Conservation (phyloP, 2,113 vertebrate species). For the Oncorhynchus kisutch region DNA sequence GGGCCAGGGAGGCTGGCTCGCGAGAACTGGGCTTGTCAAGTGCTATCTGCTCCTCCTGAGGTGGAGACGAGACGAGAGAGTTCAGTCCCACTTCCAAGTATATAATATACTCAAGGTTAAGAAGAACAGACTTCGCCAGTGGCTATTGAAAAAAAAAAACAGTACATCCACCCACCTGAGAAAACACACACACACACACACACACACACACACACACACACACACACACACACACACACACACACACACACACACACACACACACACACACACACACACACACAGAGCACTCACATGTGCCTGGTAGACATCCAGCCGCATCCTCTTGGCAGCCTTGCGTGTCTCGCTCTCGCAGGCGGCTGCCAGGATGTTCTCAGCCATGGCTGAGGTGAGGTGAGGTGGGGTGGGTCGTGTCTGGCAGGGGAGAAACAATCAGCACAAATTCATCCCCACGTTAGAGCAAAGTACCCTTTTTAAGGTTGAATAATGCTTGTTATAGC, state of each 20-base stretch:
- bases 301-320: constrained; percentile 94
- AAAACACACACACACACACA: constrained; percentile 16
- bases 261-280: constrained; percentile 29
- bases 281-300: constrained; percentile 74
- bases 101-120: neutral
- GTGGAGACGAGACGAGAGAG: neutral
- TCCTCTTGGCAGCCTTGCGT: constrained; percentile 96
- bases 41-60: constrained; percentile 83
- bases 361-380: constrained; percentile 98
- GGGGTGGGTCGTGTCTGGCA: constrained; percentile 92
- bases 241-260: neutral
- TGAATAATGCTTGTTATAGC: too few relatives aligned
- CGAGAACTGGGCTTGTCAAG: constrained; percentile 84
- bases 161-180: neutral
- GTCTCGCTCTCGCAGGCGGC: constrained; percentile 96
- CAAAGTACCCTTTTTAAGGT: too few relatives aligned
- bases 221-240: neutral
- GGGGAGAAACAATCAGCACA: neutral
- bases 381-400: constrained; percentile 96
- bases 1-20: constrained; percentile 81
- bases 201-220: constrained; percentile 18
- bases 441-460: too few relatives aligned
- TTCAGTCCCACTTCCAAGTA: neutral
- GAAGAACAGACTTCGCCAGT: neutral
- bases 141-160: neutral